phyloP scores from a whole-genome alignment of 2,113 vertebrate genomes.

The Crotalus tigris region DNA sequence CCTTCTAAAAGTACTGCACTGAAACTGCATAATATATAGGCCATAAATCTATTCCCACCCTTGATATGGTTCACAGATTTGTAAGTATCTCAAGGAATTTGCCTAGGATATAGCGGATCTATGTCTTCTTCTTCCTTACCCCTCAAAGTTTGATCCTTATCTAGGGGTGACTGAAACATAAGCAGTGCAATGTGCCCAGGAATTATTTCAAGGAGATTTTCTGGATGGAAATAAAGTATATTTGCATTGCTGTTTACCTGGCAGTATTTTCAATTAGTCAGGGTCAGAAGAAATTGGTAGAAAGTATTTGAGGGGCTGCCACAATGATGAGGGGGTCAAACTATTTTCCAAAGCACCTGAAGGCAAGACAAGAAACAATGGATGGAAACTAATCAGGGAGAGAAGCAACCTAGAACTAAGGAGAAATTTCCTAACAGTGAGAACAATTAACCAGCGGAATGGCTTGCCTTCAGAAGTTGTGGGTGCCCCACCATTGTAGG shows the following conservation, averaged over 20 bases:
- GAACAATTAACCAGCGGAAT: neutral
- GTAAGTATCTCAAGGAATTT: neutral
- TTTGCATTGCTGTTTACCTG: neutral
- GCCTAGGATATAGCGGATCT: neutral
- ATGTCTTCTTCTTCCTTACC: neutral
- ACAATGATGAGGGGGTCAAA: neutral
- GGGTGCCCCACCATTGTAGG: neutral
- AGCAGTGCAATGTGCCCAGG: neutral
- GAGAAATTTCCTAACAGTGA: neutral
- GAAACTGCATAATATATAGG: neutral
- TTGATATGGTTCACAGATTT: neutral
- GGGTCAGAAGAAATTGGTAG: neutral
- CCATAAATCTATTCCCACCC: neutral
- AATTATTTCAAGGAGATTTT: neutral
- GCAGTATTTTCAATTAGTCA: neutral
- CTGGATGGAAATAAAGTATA: neutral
- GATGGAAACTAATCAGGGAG: neutral
- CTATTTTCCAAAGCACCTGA: neutral
- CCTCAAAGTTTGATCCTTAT: neutral
- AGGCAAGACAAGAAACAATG: neutral
- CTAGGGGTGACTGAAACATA: neutral
- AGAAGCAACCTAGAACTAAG: neutral
- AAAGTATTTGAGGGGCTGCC: neutral
- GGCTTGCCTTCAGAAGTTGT: neutral
- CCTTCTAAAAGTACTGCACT: neutral